Percentiles rank a stretch among this genome's conserved stretches.
These are phyloP conservation scores for Polymixis lichenea DNA, from an alignment of 2,888 invertebrate genomes.

Conservation along the genomic window DNA sequence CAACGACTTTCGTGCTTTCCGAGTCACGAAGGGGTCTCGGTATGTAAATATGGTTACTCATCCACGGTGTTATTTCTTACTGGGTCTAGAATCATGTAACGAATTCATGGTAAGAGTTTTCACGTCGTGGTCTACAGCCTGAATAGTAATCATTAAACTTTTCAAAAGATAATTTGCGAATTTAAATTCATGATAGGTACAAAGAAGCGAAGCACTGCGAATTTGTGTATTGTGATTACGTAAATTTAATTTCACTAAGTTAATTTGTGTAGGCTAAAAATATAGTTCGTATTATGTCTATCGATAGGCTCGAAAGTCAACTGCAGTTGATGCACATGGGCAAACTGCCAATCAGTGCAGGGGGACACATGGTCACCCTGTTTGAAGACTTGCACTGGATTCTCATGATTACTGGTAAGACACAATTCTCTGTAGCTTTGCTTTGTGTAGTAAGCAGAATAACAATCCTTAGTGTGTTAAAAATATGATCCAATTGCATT, in stretches of 20 bases:
- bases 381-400: conserved; percentile 98
- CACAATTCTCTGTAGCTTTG: not conserved
- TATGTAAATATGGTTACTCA: no score
- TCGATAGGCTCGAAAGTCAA: conserved; percentile 77
- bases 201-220: not conserved
- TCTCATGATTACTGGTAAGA: conserved; percentile 93
- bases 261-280: not conserved
- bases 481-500: not conserved
- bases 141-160: not conserved
- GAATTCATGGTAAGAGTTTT: not conserved
- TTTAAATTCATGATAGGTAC: not conserved
- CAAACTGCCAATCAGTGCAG: conserved; percentile 80
- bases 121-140: not conserved
- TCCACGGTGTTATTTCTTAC: no score
- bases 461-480: not conserved
- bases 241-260: not conserved
- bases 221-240: not conserved
- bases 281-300: not conserved
- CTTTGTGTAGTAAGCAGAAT: not conserved
- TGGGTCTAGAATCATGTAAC: no score
- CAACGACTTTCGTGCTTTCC: no score
- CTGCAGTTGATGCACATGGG: conserved; percentile 87
- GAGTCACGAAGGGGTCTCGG: no score
- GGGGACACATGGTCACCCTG: conserved; percentile 90
- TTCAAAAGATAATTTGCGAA: not conserved